A percentile compares a stretch with the other conserved stretches of the same genome.
phyloP scores from a whole-genome alignment of 2,797 vertebrate species.

The Falco rusticolus region DNA sequence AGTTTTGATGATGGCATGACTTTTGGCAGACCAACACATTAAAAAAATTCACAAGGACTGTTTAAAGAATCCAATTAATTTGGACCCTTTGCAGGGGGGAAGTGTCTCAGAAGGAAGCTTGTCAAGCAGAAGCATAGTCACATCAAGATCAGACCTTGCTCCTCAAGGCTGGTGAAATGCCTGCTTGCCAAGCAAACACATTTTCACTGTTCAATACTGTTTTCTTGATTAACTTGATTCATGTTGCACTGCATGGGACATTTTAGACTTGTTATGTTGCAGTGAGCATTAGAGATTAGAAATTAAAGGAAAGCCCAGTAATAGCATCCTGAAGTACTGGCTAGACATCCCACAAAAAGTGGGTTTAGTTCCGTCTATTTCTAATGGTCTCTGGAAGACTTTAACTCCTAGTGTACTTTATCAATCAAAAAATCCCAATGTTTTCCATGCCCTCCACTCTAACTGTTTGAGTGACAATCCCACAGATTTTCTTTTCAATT shows the following conservation, averaged over 20 bases:
- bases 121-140: not conserved
- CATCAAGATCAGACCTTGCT: not conserved
- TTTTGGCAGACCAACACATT: not conserved
- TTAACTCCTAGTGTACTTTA: not conserved
- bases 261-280: not conserved
- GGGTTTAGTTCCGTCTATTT: not conserved
- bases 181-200: not conserved
- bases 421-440: not conserved
- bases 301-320: not conserved
- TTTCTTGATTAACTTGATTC: not conserved
- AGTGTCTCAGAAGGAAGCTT: not conserved
- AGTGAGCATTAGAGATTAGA: not conserved
- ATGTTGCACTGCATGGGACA: not conserved
- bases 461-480: not conserved
- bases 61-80: not conserved
- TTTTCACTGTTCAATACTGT: not conserved
- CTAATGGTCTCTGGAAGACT: not conserved
- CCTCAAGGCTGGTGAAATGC: not conserved
- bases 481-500: not conserved
- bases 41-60: not conserved
- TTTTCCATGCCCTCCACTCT: not conserved
- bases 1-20: not conserved
- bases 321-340: not conserved
- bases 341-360: not conserved
- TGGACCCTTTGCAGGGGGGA: accelerated